Conservation (phyloP, 1,140 invertebrate species). For the Hylaeus volcanicus region DNA sequence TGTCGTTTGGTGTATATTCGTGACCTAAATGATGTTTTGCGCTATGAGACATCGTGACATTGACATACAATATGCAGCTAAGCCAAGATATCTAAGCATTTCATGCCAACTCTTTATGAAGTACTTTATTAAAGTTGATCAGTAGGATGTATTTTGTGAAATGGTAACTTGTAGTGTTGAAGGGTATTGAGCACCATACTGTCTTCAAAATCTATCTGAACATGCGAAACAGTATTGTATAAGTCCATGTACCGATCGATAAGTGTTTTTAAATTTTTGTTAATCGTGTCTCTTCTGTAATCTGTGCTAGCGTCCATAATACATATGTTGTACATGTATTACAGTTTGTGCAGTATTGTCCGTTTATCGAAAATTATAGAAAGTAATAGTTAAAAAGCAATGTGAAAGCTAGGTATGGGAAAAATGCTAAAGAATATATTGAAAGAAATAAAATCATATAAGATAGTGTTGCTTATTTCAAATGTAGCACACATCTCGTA, state of each 20-base stretch:
- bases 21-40: constrained; percentile 23
- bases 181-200: constrained; percentile 47
- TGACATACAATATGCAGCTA: constrained; percentile 45
- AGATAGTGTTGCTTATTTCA: constrained; percentile 22
- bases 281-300: constrained; percentile 61
- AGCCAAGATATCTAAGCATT: constrained; percentile 47
- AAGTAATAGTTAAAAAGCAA: constrained; percentile 56
- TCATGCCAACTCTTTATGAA: constrained; percentile 41
- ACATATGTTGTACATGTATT: constrained; percentile 65
- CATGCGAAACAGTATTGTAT: constrained; percentile 57
- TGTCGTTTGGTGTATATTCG: not conserved
- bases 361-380: constrained; percentile 61
- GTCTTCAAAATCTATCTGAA: constrained; percentile 48
- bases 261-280: constrained; percentile 54
- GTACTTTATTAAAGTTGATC: constrained; percentile 48
- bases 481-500: constrained; percentile 20
- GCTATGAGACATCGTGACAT: constrained; percentile 35
- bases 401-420: constrained; percentile 41
- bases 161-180: constrained; percentile 48
- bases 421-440: constrained; percentile 38
- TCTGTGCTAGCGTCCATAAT: constrained; percentile 60
- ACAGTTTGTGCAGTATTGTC: constrained; percentile 66
- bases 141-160: constrained; percentile 47
- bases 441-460: constrained; percentile 30
- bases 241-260: constrained; percentile 67